Evolutionary conservation across 2,113 vertebrate genomes (phyloP).

Genomic region (Acrocephalus kingi): DNA sequence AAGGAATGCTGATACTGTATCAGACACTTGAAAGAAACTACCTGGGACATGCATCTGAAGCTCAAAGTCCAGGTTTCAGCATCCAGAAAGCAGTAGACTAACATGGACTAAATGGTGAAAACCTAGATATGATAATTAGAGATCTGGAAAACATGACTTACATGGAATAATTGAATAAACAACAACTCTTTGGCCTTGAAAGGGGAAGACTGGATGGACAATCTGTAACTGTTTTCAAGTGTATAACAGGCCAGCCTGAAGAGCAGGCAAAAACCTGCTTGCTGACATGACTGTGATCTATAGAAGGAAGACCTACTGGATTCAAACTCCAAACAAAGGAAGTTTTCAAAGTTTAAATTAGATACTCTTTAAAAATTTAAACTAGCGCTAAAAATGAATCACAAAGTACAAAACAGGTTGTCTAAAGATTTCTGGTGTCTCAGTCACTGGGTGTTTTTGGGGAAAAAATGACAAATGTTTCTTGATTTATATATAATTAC

Average conservation of each 20-base stretch:
- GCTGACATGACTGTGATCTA: not conserved
- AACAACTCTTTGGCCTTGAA: not conserved
- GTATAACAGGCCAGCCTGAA: not conserved
- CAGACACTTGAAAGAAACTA: not conserved
- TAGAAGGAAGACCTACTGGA: not conserved
- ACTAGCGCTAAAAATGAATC: not conserved
- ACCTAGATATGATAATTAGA: not conserved
- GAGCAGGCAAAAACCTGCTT: not conserved
- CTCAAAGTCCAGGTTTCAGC: not conserved
- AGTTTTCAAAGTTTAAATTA: not conserved
- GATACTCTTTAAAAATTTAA: not conserved
- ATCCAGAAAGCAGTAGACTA: not conserved
- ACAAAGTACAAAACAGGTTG: not conserved
- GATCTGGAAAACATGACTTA: not conserved
- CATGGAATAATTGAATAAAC: not conserved
- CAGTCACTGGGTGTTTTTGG: not conserved
- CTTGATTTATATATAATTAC: slow-evolving; percentile 21
- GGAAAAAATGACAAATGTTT: not conserved
- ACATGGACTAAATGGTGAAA: not conserved
- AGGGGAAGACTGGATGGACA: not conserved
- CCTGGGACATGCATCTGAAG: not conserved
- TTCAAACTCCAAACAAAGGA: not conserved
- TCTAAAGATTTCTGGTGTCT: not conserved
- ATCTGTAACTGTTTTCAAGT: not conserved
- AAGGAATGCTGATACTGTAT: not conserved